These are phyloP conservation scores for Rhopilema esculentum DNA, from an alignment of 30 jellyfish, hydroid and myxozoan genomes.

Conservation along the genomic window DNA sequence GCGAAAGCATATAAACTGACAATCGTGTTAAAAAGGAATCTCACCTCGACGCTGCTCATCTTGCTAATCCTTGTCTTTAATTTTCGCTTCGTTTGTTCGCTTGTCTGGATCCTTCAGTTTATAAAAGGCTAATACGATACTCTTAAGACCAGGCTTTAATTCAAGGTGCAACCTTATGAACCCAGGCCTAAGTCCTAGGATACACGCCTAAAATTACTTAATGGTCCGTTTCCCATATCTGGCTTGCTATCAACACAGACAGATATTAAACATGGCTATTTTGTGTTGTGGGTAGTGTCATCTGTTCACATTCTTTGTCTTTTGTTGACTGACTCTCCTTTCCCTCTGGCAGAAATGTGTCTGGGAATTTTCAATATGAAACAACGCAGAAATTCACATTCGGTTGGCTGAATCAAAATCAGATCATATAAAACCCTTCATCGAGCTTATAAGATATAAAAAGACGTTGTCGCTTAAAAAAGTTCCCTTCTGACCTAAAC, in stretches of 20 bases:
- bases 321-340: neutral
- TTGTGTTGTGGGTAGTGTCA: neutral
- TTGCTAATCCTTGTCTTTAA: neutral
- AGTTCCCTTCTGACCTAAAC: too few relatives aligned
- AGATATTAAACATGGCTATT: conserved; percentile 17
- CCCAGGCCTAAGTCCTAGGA: neutral
- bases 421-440: too few relatives aligned
- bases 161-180: neutral
- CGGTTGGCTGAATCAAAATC: too few relatives aligned
- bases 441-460: too few relatives aligned
- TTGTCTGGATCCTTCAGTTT: neutral
- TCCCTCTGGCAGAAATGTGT: neutral
- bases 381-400: neutral
- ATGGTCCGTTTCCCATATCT: conserved; percentile 24
- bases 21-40: neutral
- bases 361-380: neutral
- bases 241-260: conserved; percentile 35
- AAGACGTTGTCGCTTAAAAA: too few relatives aligned
- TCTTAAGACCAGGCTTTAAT: neutral
- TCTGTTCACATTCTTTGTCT: neutral
- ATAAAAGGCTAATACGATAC: neutral
- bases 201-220: conserved; percentile 34
- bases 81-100: conserved; percentile 5
- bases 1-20: neutral
- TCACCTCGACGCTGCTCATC: conserved; percentile 41